Conservation (phyloP, 1,140 invertebrate species). For the Spodoptera frugiperda region DNA sequence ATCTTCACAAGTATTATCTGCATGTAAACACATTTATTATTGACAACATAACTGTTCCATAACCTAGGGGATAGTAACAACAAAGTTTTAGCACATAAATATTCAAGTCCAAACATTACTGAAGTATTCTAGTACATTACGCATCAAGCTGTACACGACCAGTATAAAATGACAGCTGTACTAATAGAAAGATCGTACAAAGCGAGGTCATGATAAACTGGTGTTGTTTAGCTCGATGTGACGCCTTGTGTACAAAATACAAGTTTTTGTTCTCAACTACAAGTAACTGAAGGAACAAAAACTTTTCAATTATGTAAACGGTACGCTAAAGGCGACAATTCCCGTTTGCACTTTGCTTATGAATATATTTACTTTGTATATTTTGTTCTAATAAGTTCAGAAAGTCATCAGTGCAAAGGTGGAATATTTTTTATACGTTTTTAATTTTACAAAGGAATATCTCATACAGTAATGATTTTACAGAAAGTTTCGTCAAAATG, state of each 20-base stretch:
- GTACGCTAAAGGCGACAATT: slow-evolving; percentile 36
- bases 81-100: slow-evolving; percentile 22
- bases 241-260: not conserved
- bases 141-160: too few species aligned
- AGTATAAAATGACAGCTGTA: too few species aligned
- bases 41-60: slow-evolving; percentile 1
- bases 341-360: slow-evolving; percentile 52
- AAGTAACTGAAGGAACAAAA: slow-evolving; percentile 31
- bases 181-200: too few species aligned
- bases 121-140: not conserved
- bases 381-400: not conserved
- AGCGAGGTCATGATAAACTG: too few species aligned
- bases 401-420: not conserved
- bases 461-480: too few species aligned
- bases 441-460: too few species aligned
- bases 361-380: slow-evolving; percentile 40
- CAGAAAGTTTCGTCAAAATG: too few species aligned
- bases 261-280: slow-evolving; percentile 21
- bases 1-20: not conserved
- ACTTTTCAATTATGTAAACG: slow-evolving; percentile 53
- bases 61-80: not conserved
- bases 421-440: not conserved
- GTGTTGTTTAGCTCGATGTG: too few species aligned
- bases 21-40: not conserved
- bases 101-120: slow-evolving; percentile 37